phyloP scores from a whole-genome alignment of 2,113 vertebrate genomes.

The Plecotus auritus region DNA sequence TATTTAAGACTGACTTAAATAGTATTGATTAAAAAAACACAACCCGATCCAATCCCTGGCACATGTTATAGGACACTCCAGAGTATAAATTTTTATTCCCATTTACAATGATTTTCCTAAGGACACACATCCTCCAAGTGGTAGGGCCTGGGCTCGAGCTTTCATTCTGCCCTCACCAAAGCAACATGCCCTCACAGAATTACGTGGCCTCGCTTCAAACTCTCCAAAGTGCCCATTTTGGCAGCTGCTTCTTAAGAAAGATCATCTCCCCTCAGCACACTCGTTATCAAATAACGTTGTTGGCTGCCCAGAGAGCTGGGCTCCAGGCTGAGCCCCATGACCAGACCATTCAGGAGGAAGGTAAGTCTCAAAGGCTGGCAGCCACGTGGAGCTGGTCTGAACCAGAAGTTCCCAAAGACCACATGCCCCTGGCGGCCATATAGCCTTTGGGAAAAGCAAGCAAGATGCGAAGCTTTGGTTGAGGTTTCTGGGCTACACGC shows the following conservation, averaged over 20 bases:
- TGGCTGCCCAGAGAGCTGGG: not conserved
- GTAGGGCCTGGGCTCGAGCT: not conserved
- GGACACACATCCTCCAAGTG: not conserved
- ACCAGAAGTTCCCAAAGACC: not conserved
- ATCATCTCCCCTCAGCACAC: not conserved
- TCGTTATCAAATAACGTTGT: accelerated
- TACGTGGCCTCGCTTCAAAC: not conserved
- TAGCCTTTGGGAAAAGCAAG: not conserved
- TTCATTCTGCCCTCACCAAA: not conserved
- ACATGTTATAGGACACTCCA: accelerated
- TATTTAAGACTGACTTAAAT: not conserved
- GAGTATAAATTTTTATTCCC: not conserved
- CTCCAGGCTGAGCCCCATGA: too few species aligned
- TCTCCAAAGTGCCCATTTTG: not conserved
- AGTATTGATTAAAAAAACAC: not conserved
- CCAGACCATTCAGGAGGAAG: too few species aligned
- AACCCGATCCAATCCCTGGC: not conserved
- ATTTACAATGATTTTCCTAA: not conserved
- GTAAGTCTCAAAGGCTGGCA: not conserved
- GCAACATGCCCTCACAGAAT: not conserved
- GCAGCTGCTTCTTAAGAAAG: not conserved
- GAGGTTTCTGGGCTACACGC: not conserved
- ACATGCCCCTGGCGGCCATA: too few species aligned
- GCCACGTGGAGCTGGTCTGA: not conserved
- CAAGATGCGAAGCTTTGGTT: not conserved